A percentile compares a stretch with the other conserved stretches of the same genome.
These are phyloP conservation scores for Calyptomena viridis DNA, from an alignment of 2,113 vertebrate genomes.

Conservation along the genomic window DNA sequence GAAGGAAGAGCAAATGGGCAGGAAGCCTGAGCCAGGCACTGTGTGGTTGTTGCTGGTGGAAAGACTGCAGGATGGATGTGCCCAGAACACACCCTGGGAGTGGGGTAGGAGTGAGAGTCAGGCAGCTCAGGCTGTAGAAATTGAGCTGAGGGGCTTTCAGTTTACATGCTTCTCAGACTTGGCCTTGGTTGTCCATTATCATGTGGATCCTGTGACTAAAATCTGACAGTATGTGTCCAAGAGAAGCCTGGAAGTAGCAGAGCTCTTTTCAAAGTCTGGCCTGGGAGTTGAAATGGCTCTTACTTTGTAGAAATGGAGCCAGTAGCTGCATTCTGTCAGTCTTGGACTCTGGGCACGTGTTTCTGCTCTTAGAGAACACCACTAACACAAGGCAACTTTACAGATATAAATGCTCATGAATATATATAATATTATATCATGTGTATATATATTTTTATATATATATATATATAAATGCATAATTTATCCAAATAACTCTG, in stretches of 20 bases:
- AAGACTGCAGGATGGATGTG: background rate
- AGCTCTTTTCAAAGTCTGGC: background rate
- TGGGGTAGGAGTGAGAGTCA: background rate
- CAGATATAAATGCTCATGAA: rapidly evolving
- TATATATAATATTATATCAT: background rate
- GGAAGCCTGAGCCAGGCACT: background rate
- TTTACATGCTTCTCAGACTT: background rate
- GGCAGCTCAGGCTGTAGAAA: background rate
- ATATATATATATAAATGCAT: background rate
- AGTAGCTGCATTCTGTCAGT: background rate
- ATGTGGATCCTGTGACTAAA: background rate
- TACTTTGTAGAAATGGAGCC: background rate
- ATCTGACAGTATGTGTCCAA: background rate
- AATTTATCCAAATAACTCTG: background rate
- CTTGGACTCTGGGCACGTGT: background rate
- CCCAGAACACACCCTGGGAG: background rate
- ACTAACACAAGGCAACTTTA: background rate
- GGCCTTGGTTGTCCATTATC: background rate
- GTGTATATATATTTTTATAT: too few species aligned
- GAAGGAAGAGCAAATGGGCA: background rate
- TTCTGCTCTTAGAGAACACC: background rate
- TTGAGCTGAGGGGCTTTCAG: background rate
- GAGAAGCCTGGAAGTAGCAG: background rate
- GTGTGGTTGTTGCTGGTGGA: background rate
- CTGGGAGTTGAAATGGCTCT: background rate